Base-by-base conservation (phyloP, 2,797 vertebrate genomes). In the Acestrorhynchus altus region DNA sequence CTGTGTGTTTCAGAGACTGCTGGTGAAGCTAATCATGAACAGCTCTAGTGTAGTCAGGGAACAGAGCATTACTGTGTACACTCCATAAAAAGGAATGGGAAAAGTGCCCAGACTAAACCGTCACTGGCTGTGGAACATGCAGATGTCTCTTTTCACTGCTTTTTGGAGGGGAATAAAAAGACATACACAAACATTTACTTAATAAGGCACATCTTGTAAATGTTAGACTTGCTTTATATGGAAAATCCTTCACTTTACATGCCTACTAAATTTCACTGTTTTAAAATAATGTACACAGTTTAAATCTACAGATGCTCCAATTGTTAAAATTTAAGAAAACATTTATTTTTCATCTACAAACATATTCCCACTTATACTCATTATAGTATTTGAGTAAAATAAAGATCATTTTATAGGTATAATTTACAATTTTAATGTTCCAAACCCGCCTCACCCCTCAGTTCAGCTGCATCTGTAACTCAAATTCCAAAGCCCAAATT, bases 21-120 rank as follows among this genome's bases (percentile, higher is more conserved):
- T 64, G 59, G 31, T 28, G 16, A 28, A 73, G 35, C 15, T 71
- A 16, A 79, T 65, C 49, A 46, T 86, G 81, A 86, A 84, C 77
- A 70, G 66, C 56, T 77, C 78, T 69, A 79, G 77, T 84, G 78
- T 85, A 60, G 78, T 72, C 57, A n/a, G 74, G 52, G 74, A 83
- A 86, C 83, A 82, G 79, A 72, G 69, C 26, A 46, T 60, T 68
- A 74, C 66, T 81, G 73, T 85, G 68, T 79, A n/a, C n/a, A 42
- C 71, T 44, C 76, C 18, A 49, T 49, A 67, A 26, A 81, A 8
- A 77, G 24, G 24, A 42, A 78, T 47, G 16, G 42, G 66, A 60
- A 66, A 31, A 65, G 31, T 24, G 18, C 26, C 52, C 44, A 71
- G 24, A 16, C 31, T 35, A 59, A 63, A 56, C 26, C 12, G 6